Evolutionary conservation across 1,140 invertebrate species (phyloP).

Genomic region (Drosophila mauritiana): DNA sequence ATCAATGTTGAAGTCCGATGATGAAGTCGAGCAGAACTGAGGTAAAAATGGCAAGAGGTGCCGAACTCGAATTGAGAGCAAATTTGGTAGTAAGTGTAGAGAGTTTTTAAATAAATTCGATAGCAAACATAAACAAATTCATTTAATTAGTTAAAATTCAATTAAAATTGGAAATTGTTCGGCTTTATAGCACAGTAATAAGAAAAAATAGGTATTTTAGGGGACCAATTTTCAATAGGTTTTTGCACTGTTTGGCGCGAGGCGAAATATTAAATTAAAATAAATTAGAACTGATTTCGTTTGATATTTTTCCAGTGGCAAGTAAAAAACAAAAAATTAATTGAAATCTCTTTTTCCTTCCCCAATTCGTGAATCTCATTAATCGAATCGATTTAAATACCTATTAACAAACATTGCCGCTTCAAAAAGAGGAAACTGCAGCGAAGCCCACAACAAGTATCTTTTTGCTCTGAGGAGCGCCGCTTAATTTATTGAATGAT

Average conservation of each 20-base stretch:
- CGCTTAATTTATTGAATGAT: conserved; percentile 24
- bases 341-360: not conserved
- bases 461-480: not conserved
- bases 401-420: conserved; percentile 54
- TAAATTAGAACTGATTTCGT: not conserved
- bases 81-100: not conserved
- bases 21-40: conserved; percentile 22
- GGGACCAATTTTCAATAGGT: too few relatives aligned
- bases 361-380: conserved; percentile 3
- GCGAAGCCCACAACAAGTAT: not conserved
- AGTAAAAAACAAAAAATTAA: not conserved
- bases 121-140: not conserved
- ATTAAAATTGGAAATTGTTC: too few relatives aligned
- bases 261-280: not conserved
- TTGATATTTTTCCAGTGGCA: not conserved
- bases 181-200: too few relatives aligned
- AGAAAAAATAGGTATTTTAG: too few relatives aligned
- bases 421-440: conserved; percentile 10
- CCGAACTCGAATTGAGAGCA: conserved; percentile 6
- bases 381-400: conserved; percentile 67
- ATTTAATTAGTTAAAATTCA: not conserved
- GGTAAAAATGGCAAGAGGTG: conserved; percentile 5
- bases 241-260: not conserved
- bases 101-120: too few relatives aligned
- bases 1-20: conserved; percentile 38